These are phyloP conservation scores for Antechinus flavipes DNA, from an alignment of 2,113 vertebrate species.

Conservation along the genomic window DNA sequence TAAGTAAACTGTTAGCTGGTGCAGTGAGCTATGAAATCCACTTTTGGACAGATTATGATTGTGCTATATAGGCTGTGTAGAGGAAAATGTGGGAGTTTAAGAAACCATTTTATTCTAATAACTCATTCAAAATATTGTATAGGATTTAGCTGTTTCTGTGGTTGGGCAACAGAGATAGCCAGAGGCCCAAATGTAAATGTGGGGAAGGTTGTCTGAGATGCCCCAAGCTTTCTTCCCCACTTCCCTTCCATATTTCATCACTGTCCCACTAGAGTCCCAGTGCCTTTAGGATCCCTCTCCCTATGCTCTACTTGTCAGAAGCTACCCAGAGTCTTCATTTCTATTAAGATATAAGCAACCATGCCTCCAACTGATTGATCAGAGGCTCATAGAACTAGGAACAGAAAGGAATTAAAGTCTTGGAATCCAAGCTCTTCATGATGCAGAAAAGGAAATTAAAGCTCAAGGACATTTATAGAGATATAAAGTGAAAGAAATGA, in stretches of 20 bases:
- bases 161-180: neutral
- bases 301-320: neutral
- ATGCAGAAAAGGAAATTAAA: neutral
- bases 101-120: neutral
- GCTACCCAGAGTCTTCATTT: neutral
- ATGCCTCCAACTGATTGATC: neutral
- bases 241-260: neutral
- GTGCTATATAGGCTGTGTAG: neutral
- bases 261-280: neutral
- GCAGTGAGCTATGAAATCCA: slow-evolving; percentile 4
- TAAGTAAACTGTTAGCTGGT: neutral
- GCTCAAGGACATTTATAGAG: neutral
- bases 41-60: neutral
- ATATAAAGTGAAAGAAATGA: neutral
- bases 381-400: neutral
- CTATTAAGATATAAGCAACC: neutral
- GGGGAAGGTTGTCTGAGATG: neutral
- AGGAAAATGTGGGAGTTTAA: neutral
- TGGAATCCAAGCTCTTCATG: neutral
- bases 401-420: neutral
- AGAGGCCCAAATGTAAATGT: neutral
- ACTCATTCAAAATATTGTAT: neutral
- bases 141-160: neutral
- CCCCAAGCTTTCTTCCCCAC: neutral
- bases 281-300: neutral